A percentile compares a stretch with the other conserved stretches of the same genome.
phyloP scores from a whole-genome alignment of 2,113 vertebrate genomes.

The Eptesicus fuscus region DNA sequence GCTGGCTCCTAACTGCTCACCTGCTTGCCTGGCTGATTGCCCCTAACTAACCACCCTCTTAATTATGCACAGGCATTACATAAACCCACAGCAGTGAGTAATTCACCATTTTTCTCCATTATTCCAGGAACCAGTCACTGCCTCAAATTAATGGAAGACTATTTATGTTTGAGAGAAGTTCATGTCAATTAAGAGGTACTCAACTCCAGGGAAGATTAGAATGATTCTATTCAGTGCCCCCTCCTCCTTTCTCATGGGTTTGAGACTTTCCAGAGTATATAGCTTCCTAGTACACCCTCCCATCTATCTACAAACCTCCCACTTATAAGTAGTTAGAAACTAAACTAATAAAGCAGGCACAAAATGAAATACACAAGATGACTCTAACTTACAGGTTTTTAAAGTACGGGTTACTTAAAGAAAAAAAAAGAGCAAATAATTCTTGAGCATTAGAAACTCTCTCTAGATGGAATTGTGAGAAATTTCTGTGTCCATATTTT shows the following conservation, averaged over 20 bases:
- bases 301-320: not conserved
- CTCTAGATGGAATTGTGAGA: not conserved
- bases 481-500: not conserved
- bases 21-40: too few relatives aligned
- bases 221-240: not conserved
- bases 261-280: not conserved
- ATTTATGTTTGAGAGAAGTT: not conserved
- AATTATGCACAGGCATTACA: not conserved
- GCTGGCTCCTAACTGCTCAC: too few relatives aligned
- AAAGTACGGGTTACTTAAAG: not conserved
- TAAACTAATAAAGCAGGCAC: not conserved
- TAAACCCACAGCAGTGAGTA: not conserved
- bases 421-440: not conserved
- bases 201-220: not conserved
- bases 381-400: not conserved
- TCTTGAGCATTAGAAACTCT: not conserved
- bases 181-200: not conserved
- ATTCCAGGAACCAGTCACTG: not conserved
- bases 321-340: not conserved
- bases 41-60: too few relatives aligned
- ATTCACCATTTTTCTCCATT: constrained; percentile 34
- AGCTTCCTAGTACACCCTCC: not conserved
- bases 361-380: constrained; percentile 15
- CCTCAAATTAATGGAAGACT: not conserved
- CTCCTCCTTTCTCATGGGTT: not conserved